phyloP scores from a whole-genome alignment of 2,113 vertebrate genomes.

The Dendropsophus ebraccatus region DNA sequence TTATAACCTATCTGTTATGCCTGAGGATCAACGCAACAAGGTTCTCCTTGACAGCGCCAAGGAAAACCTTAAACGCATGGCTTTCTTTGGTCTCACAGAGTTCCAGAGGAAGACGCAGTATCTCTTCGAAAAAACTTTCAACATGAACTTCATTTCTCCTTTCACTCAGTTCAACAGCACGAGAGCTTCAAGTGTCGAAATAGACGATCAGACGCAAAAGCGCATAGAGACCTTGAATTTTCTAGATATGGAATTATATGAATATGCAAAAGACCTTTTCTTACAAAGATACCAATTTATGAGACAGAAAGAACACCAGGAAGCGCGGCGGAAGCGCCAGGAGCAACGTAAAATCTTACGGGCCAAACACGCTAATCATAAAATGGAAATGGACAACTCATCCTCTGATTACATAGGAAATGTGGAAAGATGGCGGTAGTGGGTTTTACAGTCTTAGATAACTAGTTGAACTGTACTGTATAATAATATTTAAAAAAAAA shows the following conservation, averaged over 20 bases:
- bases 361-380: slow-evolving; percentile 66
- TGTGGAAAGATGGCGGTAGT: slow-evolving; percentile 89
- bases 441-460: slow-evolving; percentile 12
- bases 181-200: slow-evolving; percentile 90
- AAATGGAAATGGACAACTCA: slow-evolving; percentile 65
- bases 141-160: slow-evolving; percentile 90
- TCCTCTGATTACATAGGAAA: slow-evolving; percentile 87
- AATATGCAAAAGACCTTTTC: slow-evolving; percentile 94
- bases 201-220: slow-evolving; percentile 82
- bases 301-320: slow-evolving; percentile 91
- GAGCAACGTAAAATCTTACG: slow-evolving; percentile 82
- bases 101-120: slow-evolving; percentile 98
- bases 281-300: slow-evolving; percentile 94
- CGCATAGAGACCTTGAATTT: slow-evolving; percentile 88
- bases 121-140: slow-evolving; percentile 95
- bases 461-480: slow-evolving; percentile 25
- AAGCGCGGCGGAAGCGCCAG: slow-evolving; percentile 86
- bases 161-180: slow-evolving; percentile 98
- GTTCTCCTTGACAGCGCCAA: slow-evolving; percentile 94
- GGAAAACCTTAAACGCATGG: slow-evolving; percentile 91
- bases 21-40: slow-evolving; percentile 86
- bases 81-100: slow-evolving; percentile 95
- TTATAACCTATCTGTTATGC: slow-evolving; percentile 93
- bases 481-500: slow-evolving; percentile 1
- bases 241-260: slow-evolving; percentile 93